A percentile compares a stretch with the other conserved stretches of the same genome.
Evolutionary conservation across 2,888 invertebrate species (phyloP).

Genomic region (Watsonalla cultraria): DNA sequence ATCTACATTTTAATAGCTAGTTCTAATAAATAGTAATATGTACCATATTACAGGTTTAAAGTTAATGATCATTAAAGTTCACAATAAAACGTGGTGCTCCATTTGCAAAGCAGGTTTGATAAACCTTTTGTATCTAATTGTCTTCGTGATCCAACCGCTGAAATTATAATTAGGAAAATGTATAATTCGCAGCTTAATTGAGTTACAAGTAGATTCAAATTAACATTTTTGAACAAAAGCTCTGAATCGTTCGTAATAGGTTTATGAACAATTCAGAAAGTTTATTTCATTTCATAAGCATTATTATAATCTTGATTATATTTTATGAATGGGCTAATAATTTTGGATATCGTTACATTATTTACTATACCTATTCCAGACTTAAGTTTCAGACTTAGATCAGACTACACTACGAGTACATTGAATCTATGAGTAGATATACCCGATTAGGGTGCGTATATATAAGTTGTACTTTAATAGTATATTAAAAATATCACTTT

Average conservation of each 20-base stretch:
- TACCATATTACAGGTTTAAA: neutral
- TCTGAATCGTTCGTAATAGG: neutral
- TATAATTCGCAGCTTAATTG: neutral
- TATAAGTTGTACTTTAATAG: no score
- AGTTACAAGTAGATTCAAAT: neutral
- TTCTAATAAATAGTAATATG: neutral
- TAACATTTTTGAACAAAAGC: neutral
- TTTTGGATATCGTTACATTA: no score
- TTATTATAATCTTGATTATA: neutral
- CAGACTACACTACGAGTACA: no score
- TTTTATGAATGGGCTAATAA: no score
- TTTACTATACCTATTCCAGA: no score
- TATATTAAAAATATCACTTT: no score
- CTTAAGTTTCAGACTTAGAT: no score
- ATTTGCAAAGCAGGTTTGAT: neutral
- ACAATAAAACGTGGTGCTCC: neutral
- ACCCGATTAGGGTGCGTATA: no score
- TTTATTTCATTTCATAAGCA: neutral
- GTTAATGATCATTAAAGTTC: neutral
- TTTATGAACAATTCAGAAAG: neutral
- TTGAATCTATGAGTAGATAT: no score
- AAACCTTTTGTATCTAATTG: conserved; percentile 1
- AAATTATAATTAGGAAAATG: neutral
- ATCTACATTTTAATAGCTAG: neutral
- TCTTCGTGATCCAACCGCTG: neutral